Conservation (phyloP, 2,797 vertebrate genomes). For the Hyperoplus immaculatus region DNA sequence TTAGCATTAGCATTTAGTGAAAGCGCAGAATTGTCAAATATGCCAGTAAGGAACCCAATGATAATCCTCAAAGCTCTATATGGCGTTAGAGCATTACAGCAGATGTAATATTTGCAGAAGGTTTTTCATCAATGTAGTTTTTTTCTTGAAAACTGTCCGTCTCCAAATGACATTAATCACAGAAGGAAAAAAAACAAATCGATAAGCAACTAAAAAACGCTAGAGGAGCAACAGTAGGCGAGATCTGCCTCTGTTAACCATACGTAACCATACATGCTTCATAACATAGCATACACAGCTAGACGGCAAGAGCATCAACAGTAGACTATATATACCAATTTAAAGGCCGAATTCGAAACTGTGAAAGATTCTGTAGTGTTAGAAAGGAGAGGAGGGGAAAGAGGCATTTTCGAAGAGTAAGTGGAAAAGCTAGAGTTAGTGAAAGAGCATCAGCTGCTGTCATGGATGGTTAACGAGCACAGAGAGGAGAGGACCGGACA, state of each 20-base stretch:
- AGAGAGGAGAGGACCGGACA: background rate
- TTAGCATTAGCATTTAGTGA: constrained; percentile 10
- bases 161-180: background rate
- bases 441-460: constrained; percentile 39
- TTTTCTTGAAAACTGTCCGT: background rate
- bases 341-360: background rate
- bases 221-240: background rate
- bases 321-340: too few relatives aligned
- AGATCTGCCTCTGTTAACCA: too few relatives aligned
- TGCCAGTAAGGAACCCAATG: background rate
- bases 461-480: constrained; percentile 43
- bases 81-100: background rate
- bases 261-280: too few relatives aligned
- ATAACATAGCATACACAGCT: too few relatives aligned
- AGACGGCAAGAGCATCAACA: too few relatives aligned
- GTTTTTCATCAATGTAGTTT: too few relatives aligned
- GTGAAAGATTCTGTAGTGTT: background rate
- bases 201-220: background rate
- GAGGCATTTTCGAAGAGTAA: background rate
- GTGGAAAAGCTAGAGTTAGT: background rate
- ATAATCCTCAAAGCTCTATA: background rate
- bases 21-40: background rate
- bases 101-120: background rate
- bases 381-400: background rate
- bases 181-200: background rate